Base-by-base conservation (phyloP, 2,888 invertebrate genomes). In the Drosophila hamatofila region DNA sequence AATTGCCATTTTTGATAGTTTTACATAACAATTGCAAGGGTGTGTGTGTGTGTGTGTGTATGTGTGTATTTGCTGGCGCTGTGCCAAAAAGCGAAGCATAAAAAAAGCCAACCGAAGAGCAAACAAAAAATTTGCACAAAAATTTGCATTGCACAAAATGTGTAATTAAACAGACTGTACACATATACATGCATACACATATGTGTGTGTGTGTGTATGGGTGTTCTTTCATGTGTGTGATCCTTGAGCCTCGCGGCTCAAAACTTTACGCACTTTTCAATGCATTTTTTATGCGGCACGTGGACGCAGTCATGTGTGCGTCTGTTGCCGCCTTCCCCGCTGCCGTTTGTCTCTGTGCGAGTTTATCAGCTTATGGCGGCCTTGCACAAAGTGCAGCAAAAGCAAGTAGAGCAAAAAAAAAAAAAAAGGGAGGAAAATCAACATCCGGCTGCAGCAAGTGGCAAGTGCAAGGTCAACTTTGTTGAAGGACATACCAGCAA, bases 391-490 rank as follows among this genome's bases (percentile, higher is more conserved):
- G 37, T 42, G 63, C 66, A 63, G 67, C 41, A 25, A 18, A 8
- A 27, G 37, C 6, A 18, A n/a, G 16, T 2, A 6, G 9, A n/a
- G n/a, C n/a, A n/a, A n/a, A n/a, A n/a, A n/a, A 12, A n/a, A 25
- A 54, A 39, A 54, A 68, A 59, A 73, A 78, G 18, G 75, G 77
- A 63, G 74, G 72, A 72, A 82, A 78, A 84, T 78, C 88, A 88
- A 85, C 85, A 85, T 88, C 85, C 85, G 83, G 88, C 85, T 68
- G 55, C 78, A 81, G 86, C 84, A 87, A 85, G 88, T 85, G 88
- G 88, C 88, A 85, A 85, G 85, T 83, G 88, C 88, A 87, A 85
- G 85, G 85, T 85, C 83, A 88, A 85, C 88, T 75, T 72, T 87
- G 84, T 84, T 80, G 84, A 85, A 85, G 88, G 88, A 84, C 84